A percentile compares a stretch with the other conserved stretches of the same genome.
phyloP scores from a whole-genome alignment of 2,888 invertebrate genomes.

The Cheilosia impressa region DNA sequence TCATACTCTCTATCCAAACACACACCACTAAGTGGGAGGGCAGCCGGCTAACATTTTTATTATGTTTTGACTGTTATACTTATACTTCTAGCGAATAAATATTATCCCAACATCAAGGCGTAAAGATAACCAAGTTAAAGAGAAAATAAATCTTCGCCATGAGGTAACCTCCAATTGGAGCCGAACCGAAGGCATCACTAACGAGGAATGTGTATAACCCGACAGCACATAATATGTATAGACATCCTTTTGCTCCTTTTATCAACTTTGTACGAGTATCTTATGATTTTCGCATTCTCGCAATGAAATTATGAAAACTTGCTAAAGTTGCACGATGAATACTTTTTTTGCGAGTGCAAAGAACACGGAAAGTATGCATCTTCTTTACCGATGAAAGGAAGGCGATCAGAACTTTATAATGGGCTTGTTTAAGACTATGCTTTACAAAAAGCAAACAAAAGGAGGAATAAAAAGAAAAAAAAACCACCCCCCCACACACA shows the following conservation, averaged over 20 bases:
- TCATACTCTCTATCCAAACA: background rate
- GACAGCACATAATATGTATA: constrained; percentile 1
- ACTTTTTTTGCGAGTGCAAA: constrained; percentile 5
- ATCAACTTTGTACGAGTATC: constrained; percentile 19
- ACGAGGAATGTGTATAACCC: background rate
- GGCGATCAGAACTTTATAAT: constrained; percentile 52
- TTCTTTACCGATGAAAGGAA: constrained; percentile 24
- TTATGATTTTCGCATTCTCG: constrained; percentile 29
- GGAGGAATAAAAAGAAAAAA: background rate
- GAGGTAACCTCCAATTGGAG: constrained; percentile 6
- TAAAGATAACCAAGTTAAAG: constrained; percentile 37
- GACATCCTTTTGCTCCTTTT: background rate
- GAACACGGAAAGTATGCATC: constrained; percentile 18
- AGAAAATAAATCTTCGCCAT: constrained; percentile 9
- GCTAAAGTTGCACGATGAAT: constrained; percentile 51
- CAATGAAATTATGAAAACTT: constrained; percentile 60
- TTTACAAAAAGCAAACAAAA: constrained; percentile 11
- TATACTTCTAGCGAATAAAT: constrained; percentile 43
- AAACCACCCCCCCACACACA: background rate
- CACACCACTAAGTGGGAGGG: background rate
- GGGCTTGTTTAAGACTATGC: constrained; percentile 18
- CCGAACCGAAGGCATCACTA: constrained; percentile 6
- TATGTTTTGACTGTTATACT: constrained; percentile 15
- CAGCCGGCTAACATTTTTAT: background rate
- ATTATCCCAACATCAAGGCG: constrained; percentile 45